Evolutionary conservation across 2,888 invertebrate genomes (phyloP).

Genomic region (Ochropleura leucogaster): DNA sequence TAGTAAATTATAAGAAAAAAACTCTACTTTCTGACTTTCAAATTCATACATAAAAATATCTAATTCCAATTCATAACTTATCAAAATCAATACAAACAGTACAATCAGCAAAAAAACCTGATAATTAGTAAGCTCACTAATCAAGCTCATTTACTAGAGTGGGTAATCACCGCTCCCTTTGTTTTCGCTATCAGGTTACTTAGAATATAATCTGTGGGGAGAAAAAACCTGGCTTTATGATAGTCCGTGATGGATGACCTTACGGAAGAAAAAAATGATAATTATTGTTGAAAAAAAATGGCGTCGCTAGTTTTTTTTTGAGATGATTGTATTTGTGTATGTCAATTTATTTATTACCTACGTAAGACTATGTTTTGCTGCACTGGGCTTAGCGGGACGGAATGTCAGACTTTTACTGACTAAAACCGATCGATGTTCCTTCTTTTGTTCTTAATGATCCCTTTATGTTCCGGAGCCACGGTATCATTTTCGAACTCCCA

Average conservation of each 20-base stretch:
- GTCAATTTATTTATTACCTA: neutral
- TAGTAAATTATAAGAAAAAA: no score
- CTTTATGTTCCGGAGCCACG: no score
- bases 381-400: no score
- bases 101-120: constrained; percentile 15
- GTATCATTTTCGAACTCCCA: no score
- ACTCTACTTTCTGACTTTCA: no score
- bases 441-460: no score
- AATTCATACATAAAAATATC: neutral
- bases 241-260: constrained; percentile 48
- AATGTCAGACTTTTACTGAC: no score
- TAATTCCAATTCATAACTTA: neutral
- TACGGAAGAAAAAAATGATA: constrained; percentile 23
- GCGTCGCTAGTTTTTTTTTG: constrained; percentile 14
- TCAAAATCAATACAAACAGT: constrained; percentile 2
- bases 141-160: constrained; percentile 54
- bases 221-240: constrained; percentile 46
- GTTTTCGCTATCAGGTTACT: constrained; percentile 57
- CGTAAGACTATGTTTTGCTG: no score
- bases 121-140: constrained; percentile 53
- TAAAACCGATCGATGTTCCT: no score
- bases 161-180: constrained; percentile 52
- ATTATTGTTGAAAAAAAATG: constrained; percentile 21
- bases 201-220: constrained; percentile 42
- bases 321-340: neutral